These are phyloP conservation scores for Malurus cyaneus DNA, from an alignment of 2,113 vertebrate genomes.

Conservation along the genomic window DNA sequence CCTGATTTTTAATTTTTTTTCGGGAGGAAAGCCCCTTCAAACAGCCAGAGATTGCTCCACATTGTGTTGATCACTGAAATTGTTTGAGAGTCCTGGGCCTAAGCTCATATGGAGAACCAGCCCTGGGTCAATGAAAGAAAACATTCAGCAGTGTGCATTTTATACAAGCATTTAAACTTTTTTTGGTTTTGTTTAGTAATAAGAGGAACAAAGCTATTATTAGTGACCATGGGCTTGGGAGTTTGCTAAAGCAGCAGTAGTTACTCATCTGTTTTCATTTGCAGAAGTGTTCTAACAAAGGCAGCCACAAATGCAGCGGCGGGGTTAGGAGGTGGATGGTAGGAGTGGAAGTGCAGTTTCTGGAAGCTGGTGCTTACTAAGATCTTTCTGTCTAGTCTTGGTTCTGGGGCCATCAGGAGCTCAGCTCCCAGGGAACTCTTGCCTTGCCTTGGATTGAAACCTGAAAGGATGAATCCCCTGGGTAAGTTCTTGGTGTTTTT, in stretches of 20 bases:
- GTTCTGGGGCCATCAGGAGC: constrained; percentile 6
- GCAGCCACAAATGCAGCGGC: constrained; percentile 59
- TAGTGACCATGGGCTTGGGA: constrained; percentile 65
- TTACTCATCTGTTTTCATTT: constrained; percentile 79
- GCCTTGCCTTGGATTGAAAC: constrained; percentile 27
- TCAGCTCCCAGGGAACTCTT: not conserved
- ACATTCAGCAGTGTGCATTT: constrained; percentile 33
- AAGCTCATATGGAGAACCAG: not conserved
- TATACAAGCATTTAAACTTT: constrained; percentile 31
- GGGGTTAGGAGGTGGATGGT: constrained; percentile 68
- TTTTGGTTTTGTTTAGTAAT: constrained; percentile 54
- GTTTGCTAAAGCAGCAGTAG: constrained; percentile 61
- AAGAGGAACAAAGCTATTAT: constrained; percentile 64
- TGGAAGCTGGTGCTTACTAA: constrained; percentile 49
- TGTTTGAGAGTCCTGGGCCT: not conserved
- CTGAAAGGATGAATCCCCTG: constrained; percentile 57
- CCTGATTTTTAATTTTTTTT: not conserved
- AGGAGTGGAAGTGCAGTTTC: constrained; percentile 59
- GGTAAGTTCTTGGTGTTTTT: constrained; percentile 71
- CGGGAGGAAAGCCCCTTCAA: not conserved
- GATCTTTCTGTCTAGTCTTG: constrained; percentile 41
- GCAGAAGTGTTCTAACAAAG: constrained; percentile 78
- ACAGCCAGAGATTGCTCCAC: not conserved
- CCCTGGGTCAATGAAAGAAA: constrained; percentile 30
- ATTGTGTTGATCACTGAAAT: not conserved